phyloP scores from a whole-genome alignment of 1,140 invertebrate genomes.

The Antheraea pernyi region DNA sequence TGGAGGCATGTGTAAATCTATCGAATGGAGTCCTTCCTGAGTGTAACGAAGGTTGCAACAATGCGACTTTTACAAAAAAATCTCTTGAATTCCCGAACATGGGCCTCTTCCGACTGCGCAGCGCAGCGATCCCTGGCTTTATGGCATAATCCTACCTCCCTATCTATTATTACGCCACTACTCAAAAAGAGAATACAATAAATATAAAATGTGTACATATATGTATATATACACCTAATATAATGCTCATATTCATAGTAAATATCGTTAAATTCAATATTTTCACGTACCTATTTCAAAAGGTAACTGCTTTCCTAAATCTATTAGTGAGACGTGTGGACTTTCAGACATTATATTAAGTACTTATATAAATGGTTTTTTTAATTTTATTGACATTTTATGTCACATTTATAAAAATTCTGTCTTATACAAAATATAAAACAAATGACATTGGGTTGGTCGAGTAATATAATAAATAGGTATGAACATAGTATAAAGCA shows the following conservation, averaged over 20 bases:
- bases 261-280: background rate
- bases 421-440: slow-evolving; percentile 6
- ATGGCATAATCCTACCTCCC: too few species aligned
- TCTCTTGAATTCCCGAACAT: too few species aligned
- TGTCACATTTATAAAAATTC: background rate
- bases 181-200: too few species aligned
- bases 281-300: slow-evolving; percentile 60
- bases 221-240: background rate
- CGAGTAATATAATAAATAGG: background rate
- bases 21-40: too few species aligned
- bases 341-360: slow-evolving; percentile 17
- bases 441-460: background rate
- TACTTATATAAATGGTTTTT: slow-evolving; percentile 18
- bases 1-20: too few species aligned
- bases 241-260: background rate
- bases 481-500: too few species aligned
- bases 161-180: too few species aligned
- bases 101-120: too few species aligned
- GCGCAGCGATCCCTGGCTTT: too few species aligned
- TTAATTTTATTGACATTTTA: slow-evolving; percentile 23
- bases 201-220: background rate
- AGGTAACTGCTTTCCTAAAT: slow-evolving; percentile 61
- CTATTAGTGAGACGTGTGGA: slow-evolving; percentile 52
- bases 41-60: too few species aligned
- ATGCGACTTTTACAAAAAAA: too few species aligned